A percentile compares a stretch with the other conserved stretches of the same genome.
phyloP scores from a whole-genome alignment of 1,140 invertebrate genomes.

The Cydia fagiglandana region DNA sequence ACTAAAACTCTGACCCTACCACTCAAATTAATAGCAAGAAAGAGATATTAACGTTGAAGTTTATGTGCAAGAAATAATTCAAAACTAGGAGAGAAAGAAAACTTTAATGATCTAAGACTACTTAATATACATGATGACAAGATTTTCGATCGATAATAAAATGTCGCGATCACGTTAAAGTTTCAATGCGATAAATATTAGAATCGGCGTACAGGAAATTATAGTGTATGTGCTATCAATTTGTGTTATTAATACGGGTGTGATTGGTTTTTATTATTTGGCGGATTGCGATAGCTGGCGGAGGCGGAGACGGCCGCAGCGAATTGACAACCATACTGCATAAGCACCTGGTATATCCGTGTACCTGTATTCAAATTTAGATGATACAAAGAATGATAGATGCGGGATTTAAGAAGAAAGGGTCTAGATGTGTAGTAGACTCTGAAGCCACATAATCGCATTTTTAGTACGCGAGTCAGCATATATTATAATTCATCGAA shows the following conservation, averaged over 20 bases:
- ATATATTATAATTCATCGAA: no score
- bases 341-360: background rate
- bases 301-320: constrained; percentile 15
- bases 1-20: background rate
- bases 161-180: background rate
- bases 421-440: no score
- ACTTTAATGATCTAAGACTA: no score
- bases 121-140: no score
- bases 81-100: no score
- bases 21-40: no score
- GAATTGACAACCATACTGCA: background rate
- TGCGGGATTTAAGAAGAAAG: background rate
- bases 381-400: background rate
- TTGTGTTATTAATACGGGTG: constrained; percentile 20
- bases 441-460: no score
- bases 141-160: no score
- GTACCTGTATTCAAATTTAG: background rate
- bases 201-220: constrained; percentile 21
- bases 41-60: background rate
- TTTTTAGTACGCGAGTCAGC: no score
- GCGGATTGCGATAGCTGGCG: constrained; percentile 18
- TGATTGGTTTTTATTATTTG: constrained; percentile 29
- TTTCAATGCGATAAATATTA: background rate
- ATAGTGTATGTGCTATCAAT: constrained; percentile 27
- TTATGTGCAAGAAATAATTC: background rate